Base-by-base conservation (phyloP, 2,113 vertebrate species). In the Eublepharis macularius region DNA sequence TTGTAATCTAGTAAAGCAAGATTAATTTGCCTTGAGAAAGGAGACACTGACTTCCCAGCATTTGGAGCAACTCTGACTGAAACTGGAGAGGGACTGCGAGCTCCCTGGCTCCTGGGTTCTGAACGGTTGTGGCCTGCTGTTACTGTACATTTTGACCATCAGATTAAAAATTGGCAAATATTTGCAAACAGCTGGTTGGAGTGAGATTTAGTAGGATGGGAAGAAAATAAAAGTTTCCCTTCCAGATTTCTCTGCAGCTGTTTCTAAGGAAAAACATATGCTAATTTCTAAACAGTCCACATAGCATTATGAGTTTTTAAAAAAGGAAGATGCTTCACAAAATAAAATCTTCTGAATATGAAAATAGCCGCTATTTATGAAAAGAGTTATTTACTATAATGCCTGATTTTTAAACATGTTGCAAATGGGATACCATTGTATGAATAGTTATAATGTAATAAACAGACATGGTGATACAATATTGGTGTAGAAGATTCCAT, bases 101-200 rank as follows among this genome's bases (percentile, higher is more conserved):
- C 83, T 51, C 34, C 34, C 43, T 77, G 49, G 74, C 73, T 87
- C 76, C 54, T 65, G 51, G 51, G 17, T 39, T 82, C 89, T 19
- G 89, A 85, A 79, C 88, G 83, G 80, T 94, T 91, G 85, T 91
- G 87, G 88, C 92, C 88, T 80, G 88, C 85, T 80, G 87, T 95
- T 94, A 93, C 92, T 93, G 90, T 89, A 92, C 75, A 85, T 94
- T 94, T 95, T 87, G 87, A 92, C 85, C 92, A 88, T 72, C 87
- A 86, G 29, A 0, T 1, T 0, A 85, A 92, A 83, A 16, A 78
- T 92, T 94, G 92, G 94, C 93, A 92, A 68, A 89, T 81, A 88
- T 82, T 47, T 82, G 78, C 68, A 80, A 88, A 49, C 94, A 95
- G 93, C 94, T 94, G 92, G 86, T 79, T 60, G 89, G 63, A 51